Evolutionary conservation across 2,797 vertebrate genomes (phyloP), one percentile per base, ranked within the genome.

Genomic region (Paguma larvata): DNA sequence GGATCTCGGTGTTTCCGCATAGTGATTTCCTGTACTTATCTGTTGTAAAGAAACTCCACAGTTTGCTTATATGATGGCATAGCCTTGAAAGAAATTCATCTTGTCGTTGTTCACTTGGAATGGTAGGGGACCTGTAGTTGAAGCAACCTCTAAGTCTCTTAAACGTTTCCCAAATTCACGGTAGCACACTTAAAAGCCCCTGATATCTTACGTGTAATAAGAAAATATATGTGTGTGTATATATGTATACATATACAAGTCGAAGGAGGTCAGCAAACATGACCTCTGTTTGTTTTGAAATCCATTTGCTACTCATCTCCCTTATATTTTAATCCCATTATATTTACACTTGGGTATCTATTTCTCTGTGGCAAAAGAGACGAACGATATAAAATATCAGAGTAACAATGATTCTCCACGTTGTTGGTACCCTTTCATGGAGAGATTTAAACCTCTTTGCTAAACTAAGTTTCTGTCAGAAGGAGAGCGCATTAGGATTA

Each of bases 331-430:
- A 96, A 94, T 91, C 85, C 88, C 90, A 88, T 95, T 96, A 82
- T 96, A n/a, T 89, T 89, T 97, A 95, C 41, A 95, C 85, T 78
- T 92, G 83, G 79, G 73, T 92, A 83, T 88, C 88, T 56, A 83
- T 88, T 96, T 97, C 67, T 95, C 82, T 30, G 82, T 82, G 23
- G 62, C 59, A 16, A 73, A 95, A 85, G 62, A 56, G 95, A 96
- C 53, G 51, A 67, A 89, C n/a, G 94, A 32, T 94, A 96, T 96
- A 92, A 95, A 89, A 97, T 94, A 75, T 94, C 88, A 91, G 89
- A 93, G 44, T 94, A 95, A 92, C 82, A 79, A 23, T 92, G 94
- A 96, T 86, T 91, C 73, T 83, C 56, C 77, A 21, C 41, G 44
- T 75, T 96, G 88, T 32, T 67, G 32, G 78, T 65, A 25, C 51